Conservation (phyloP, 2,888 invertebrate species). For the Chloroclystis v-ata region DNA sequence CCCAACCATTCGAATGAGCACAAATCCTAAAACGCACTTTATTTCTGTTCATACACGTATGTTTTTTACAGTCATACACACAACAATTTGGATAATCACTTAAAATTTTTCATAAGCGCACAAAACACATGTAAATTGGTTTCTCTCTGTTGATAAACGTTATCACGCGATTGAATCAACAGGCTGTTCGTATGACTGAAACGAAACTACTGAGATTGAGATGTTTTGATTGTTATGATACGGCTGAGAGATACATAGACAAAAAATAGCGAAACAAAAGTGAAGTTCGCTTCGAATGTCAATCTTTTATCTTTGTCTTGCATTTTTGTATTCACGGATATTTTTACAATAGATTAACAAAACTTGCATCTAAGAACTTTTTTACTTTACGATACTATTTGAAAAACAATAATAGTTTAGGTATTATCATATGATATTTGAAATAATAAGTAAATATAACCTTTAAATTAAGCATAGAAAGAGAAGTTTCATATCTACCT, state of each 20-base stretch:
- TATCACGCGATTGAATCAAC: slow-evolving; percentile 33
- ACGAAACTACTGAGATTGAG: slow-evolving; percentile 41
- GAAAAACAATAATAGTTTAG: too few species aligned
- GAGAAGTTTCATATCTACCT: slow-evolving; percentile 27
- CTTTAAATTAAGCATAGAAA: slow-evolving; percentile 22
- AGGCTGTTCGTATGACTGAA: slow-evolving; percentile 39
- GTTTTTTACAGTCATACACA: slow-evolving; percentile 42
- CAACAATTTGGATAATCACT: slow-evolving; percentile 37
- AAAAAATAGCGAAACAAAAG: slow-evolving; percentile 44
- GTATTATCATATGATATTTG: too few species aligned
- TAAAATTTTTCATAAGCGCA: background rate
- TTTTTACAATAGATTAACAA: too few species aligned
- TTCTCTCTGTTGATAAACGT: background rate
- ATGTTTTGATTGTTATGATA: slow-evolving; percentile 42
- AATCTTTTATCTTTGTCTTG: slow-evolving; percentile 6
- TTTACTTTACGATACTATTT: too few species aligned
- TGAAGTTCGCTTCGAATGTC: slow-evolving; percentile 36
- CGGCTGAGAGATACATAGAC: slow-evolving; percentile 18
- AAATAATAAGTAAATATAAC: too few species aligned
- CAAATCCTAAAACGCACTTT: slow-evolving; percentile 25
- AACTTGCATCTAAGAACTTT: too few species aligned
- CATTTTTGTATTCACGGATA: background rate
- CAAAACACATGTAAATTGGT: slow-evolving; percentile 9
- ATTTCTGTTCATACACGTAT: slow-evolving; percentile 32
- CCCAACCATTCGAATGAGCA: slow-evolving; percentile 48